Percentiles rank a stretch among this genome's conserved stretches.
phyloP scores from a whole-genome alignment of 2,888 invertebrate genomes.

The Lithophane socia region DNA sequence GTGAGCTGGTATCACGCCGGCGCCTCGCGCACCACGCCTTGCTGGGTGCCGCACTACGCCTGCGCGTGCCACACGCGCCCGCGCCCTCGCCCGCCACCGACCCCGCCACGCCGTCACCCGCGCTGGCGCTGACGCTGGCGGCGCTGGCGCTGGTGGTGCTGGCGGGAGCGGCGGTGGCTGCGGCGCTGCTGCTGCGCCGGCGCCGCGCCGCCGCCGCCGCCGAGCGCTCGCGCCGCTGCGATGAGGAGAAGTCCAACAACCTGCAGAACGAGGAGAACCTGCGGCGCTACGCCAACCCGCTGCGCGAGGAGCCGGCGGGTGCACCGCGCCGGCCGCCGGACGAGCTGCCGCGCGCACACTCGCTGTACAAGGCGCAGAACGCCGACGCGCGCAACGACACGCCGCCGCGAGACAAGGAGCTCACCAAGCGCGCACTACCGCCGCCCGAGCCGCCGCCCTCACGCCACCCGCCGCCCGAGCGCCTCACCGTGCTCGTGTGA shows the following conservation, averaged over 20 bases:
- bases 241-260: constrained; percentile 97
- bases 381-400: constrained; percentile 96
- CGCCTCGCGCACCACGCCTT: constrained; percentile 83
- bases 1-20: constrained; percentile 83
- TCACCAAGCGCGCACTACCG: constrained; percentile 93
- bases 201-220: constrained; percentile 85
- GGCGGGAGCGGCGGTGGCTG: constrained; percentile 82
- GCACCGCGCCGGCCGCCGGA: constrained; percentile 86
- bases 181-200: constrained; percentile 68
- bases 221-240: constrained; percentile 92
- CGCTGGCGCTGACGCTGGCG: constrained; percentile 68
- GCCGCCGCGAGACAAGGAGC: constrained; percentile 94
- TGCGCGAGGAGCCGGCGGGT: constrained; percentile 90
- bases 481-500: constrained; percentile 87
- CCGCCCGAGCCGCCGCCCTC: constrained; percentile 82
- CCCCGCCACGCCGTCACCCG: constrained; percentile 64
- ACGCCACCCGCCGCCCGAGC: constrained; percentile 81
- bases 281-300: constrained; percentile 95
- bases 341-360: constrained; percentile 90
- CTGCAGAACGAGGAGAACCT: constrained; percentile 97
- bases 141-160: constrained; percentile 67
- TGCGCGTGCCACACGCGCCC: constrained; percentile 76
- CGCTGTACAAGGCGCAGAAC: constrained; percentile 96
- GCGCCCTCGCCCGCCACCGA: constrained; percentile 85
- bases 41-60: constrained; percentile 83